Evolutionary conservation across 2,113 vertebrate genomes (phyloP).

Genomic region (Hemicordylus capensis): DNA sequence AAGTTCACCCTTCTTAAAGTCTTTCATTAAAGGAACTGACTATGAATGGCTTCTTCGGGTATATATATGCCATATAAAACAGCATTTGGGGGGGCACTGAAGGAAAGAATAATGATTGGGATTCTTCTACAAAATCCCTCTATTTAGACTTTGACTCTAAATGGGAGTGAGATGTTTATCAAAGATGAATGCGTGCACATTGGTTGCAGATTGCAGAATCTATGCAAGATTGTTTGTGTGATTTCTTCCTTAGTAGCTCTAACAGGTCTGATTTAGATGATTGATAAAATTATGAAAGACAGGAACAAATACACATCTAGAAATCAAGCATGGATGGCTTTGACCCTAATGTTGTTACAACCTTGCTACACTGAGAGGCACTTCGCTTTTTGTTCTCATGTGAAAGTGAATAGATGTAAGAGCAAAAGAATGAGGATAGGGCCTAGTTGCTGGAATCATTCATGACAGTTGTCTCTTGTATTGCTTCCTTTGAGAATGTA

Average conservation of each 20-base stretch:
- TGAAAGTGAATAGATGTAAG: neutral
- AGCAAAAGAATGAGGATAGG: neutral
- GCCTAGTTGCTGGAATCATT: neutral
- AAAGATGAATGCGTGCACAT: slow-evolving; percentile 41
- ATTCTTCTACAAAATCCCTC: slow-evolving; percentile 56
- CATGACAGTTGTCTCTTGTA: neutral
- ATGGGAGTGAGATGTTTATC: slow-evolving; percentile 17
- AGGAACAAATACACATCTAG: slow-evolving; percentile 64
- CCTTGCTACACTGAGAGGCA: neutral
- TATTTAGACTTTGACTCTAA: slow-evolving; percentile 48
- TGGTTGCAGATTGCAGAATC: slow-evolving; percentile 42
- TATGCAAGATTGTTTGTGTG: slow-evolving; percentile 50
- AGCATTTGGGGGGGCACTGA: slow-evolving; percentile 50
- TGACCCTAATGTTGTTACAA: slow-evolving; percentile 52
- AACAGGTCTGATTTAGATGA: slow-evolving; percentile 54
- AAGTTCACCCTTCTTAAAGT: slow-evolving; percentile 62
- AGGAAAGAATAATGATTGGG: slow-evolving; percentile 55
- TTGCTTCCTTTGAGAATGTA: neutral
- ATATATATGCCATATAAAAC: slow-evolving; percentile 41
- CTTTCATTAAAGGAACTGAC: slow-evolving; percentile 38
- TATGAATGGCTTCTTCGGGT: slow-evolving; percentile 3
- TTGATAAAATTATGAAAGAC: slow-evolving; percentile 62
- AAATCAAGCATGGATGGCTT: neutral
- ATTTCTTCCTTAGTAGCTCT: slow-evolving; percentile 35
- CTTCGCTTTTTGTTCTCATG: slow-evolving; percentile 25